These are phyloP conservation scores for Diogma glabrata DNA, from an alignment of 2,888 invertebrate genomes.

Conservation along the genomic window DNA sequence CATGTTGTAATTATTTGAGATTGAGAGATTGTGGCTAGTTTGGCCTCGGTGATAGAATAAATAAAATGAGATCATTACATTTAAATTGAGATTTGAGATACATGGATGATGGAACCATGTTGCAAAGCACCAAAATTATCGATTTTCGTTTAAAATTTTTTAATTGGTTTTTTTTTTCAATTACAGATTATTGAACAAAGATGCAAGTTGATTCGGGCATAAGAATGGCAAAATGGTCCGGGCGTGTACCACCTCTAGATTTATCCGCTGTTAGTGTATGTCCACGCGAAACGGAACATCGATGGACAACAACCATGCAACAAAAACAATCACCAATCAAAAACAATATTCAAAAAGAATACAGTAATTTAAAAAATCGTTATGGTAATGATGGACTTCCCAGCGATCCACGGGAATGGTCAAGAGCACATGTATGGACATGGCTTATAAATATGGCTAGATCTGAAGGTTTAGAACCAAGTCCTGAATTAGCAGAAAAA, in stretches of 20 bases:
- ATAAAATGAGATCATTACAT: too few species aligned
- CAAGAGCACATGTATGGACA: conserved; percentile 52
- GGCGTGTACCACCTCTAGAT: conserved; percentile 34
- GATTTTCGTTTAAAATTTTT: conserved; percentile 14
- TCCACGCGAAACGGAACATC: conserved; percentile 25
- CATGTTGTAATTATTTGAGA: too few species aligned
- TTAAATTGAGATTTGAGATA: too few species aligned
- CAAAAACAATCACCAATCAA: conserved; percentile 14
- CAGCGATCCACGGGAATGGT: conserved; percentile 60
- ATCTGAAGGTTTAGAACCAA: conserved; percentile 36
- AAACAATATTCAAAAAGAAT: conserved; percentile 14
- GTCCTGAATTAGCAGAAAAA: conserved; percentile 37
- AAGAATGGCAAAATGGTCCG: conserved; percentile 25
- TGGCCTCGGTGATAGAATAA: too few species aligned
- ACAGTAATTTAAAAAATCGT: too few species aligned
- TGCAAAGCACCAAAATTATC: too few species aligned
- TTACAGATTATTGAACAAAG: conserved; percentile 15
- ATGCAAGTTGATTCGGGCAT: conserved; percentile 35
- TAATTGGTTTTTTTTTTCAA: conserved; percentile 8
- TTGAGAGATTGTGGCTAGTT: too few species aligned
- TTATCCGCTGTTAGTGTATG: conserved; percentile 30
- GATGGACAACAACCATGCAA: conserved; percentile 22
- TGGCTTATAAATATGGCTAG: conserved; percentile 52
- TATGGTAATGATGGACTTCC: conserved; percentile 32
- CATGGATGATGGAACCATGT: too few species aligned